Evolutionary conservation across 2,797 vertebrate species (phyloP).

Genomic region (Lithobates pipiens): DNA sequence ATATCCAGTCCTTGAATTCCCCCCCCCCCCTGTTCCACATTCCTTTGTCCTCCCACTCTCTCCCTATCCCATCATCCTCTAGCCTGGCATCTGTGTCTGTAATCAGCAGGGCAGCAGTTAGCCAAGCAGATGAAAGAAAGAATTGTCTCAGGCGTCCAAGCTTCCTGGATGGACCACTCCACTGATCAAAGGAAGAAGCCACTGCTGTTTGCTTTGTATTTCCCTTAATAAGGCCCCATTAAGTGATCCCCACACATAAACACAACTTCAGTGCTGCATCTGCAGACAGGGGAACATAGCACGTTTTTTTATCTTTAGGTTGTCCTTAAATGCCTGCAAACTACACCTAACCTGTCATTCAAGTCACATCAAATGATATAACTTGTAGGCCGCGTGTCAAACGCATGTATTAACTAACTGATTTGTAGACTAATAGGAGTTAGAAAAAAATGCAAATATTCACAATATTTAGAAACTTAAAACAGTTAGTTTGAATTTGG

Average conservation of each 20-base stretch:
- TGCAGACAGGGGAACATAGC: not conserved
- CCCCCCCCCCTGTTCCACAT: slow-evolving; percentile 52
- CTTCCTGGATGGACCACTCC: slow-evolving; percentile 68
- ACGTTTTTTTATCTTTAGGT: not conserved
- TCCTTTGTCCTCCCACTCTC: slow-evolving; percentile 57
- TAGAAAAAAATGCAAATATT: not conserved
- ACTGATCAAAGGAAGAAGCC: slow-evolving; percentile 68
- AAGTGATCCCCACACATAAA: slow-evolving; percentile 58
- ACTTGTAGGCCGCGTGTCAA: not conserved
- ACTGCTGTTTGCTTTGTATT: slow-evolving; percentile 66
- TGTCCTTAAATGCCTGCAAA: slow-evolving; percentile 37
- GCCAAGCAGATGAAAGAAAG: slow-evolving; percentile 69
- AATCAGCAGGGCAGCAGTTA: slow-evolving; percentile 67
- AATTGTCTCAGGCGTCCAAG: slow-evolving; percentile 65
- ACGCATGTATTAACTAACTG: slow-evolving; percentile 46
- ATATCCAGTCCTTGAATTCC: slow-evolving; percentile 11
- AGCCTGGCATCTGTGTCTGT: slow-evolving; percentile 68
- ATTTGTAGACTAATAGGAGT: too few relatives aligned
- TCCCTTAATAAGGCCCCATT: slow-evolving; percentile 67
- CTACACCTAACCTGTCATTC: slow-evolving; percentile 13
- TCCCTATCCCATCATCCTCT: slow-evolving; percentile 53
- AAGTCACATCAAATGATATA: slow-evolving; percentile 13
- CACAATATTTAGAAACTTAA: not conserved
- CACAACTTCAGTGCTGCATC: slow-evolving; percentile 12
- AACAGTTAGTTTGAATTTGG: not conserved